Evolutionary conservation across 2,888 invertebrate species (phyloP).

Genomic region (Drosophila ezoana): DNA sequence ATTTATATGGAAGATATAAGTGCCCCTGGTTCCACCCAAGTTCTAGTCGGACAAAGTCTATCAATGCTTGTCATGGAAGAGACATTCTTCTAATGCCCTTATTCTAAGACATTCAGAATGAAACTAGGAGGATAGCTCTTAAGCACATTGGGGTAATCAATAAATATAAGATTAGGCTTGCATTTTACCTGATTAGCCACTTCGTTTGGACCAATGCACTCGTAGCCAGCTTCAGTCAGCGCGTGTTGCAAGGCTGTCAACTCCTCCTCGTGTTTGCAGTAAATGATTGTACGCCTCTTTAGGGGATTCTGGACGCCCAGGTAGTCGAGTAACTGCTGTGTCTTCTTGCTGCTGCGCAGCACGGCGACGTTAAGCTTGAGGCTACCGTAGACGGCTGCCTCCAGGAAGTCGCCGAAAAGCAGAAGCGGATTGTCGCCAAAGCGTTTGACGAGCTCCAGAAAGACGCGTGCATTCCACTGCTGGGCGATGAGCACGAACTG

Average conservation of each 20-base stretch:
- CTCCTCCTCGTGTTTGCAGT: constrained; percentile 41
- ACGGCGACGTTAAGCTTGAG: constrained; percentile 30
- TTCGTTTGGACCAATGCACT: constrained; percentile 30
- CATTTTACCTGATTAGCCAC: constrained; percentile 16
- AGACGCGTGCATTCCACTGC: constrained; percentile 47
- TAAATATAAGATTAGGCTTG: too few relatives aligned
- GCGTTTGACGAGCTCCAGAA: constrained; percentile 16
- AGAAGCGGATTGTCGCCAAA: constrained; percentile 38
- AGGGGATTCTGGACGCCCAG: background rate
- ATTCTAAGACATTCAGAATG: too few relatives aligned
- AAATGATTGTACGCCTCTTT: constrained; percentile 43
- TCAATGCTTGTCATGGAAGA: too few relatives aligned
- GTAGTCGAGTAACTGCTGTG: constrained; percentile 17
- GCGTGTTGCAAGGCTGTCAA: constrained; percentile 1
- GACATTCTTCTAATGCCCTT: too few relatives aligned
- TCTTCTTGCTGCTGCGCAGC: constrained; percentile 24
- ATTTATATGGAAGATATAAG: too few relatives aligned
- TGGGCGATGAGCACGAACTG: constrained; percentile 58
- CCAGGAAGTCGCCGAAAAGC: constrained; percentile 59
- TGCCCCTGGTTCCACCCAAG: too few relatives aligned
- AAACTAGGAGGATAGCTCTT: too few relatives aligned
- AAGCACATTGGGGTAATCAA: too few relatives aligned
- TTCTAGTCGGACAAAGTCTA: too few relatives aligned
- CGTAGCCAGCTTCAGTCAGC: constrained; percentile 21
- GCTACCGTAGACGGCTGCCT: constrained; percentile 61